Evolutionary conservation across 2,797 vertebrate genomes (phyloP).

Genomic region (Rachycentron canadum): DNA sequence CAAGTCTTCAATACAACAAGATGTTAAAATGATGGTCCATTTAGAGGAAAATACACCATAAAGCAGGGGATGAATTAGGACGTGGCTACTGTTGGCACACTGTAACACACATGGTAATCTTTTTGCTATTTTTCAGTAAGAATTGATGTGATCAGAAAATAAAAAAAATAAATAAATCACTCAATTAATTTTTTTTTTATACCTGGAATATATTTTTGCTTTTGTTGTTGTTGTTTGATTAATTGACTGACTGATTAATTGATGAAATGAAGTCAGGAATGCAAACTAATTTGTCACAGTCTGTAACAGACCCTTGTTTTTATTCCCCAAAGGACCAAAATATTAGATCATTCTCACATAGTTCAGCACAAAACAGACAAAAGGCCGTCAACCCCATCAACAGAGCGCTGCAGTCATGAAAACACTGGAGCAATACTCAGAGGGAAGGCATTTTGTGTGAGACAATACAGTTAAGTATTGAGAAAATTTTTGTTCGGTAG

Average conservation of each 20-base stretch:
- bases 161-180: too few species aligned
- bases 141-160: too few species aligned
- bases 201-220: too few species aligned
- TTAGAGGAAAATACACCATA: too few species aligned
- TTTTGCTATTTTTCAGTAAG: too few species aligned
- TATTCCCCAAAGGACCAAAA: slow-evolving; percentile 19
- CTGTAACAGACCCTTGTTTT: slow-evolving; percentile 20
- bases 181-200: too few species aligned
- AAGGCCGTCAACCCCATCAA: slow-evolving; percentile 26
- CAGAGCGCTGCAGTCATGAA: slow-evolving; percentile 24
- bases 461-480: slow-evolving; percentile 64
- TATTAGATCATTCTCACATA: slow-evolving; percentile 59
- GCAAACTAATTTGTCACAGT: not conserved
- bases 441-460: slow-evolving; percentile 49
- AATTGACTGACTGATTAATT: not conserved
- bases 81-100: too few species aligned
- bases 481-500: slow-evolving; percentile 48
- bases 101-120: too few species aligned
- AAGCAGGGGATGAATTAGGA: too few species aligned
- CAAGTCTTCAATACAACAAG: too few species aligned
- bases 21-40: too few species aligned
- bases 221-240: too few species aligned
- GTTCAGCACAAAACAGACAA: slow-evolving; percentile 48
- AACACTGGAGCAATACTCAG: slow-evolving; percentile 44
- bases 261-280: not conserved